These are phyloP conservation scores for Chloroceryle inda DNA, from an alignment of 2,797 vertebrate genomes.

Conservation along the genomic window DNA sequence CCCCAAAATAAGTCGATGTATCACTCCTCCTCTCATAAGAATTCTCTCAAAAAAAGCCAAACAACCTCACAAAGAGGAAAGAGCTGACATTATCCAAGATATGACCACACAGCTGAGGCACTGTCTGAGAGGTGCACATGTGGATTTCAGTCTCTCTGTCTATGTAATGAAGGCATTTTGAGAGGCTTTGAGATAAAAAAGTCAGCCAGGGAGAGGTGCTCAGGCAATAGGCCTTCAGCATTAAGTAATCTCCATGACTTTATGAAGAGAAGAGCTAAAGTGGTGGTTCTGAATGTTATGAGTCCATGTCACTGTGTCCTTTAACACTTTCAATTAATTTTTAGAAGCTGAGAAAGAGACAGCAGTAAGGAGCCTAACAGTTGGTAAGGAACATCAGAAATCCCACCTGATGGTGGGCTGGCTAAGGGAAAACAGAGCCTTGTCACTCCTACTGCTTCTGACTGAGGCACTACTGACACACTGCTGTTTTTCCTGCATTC, in stretches of 20 bases:
- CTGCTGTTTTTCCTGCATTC: neutral
- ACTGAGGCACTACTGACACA: neutral
- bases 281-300: neutral
- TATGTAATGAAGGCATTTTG: neutral
- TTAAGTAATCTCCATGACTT: neutral
- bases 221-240: neutral
- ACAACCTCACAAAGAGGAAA: neutral
- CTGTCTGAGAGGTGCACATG: neutral
- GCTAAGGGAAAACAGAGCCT: neutral
- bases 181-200: neutral
- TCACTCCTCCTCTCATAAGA: neutral
- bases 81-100: neutral
- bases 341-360: neutral
- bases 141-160: neutral
- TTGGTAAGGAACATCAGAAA: neutral
- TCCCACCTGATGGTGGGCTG: neutral
- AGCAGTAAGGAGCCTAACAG: neutral
- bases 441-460: neutral
- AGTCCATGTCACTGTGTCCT: neutral
- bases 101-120: rapidly evolving
- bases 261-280: neutral
- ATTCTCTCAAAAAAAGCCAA: neutral
- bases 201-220: neutral
- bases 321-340: neutral
- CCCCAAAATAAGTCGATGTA: neutral